Evolutionary conservation across 2,113 vertebrate genomes (phyloP).

Genomic region (Tiliqua scincoides): DNA sequence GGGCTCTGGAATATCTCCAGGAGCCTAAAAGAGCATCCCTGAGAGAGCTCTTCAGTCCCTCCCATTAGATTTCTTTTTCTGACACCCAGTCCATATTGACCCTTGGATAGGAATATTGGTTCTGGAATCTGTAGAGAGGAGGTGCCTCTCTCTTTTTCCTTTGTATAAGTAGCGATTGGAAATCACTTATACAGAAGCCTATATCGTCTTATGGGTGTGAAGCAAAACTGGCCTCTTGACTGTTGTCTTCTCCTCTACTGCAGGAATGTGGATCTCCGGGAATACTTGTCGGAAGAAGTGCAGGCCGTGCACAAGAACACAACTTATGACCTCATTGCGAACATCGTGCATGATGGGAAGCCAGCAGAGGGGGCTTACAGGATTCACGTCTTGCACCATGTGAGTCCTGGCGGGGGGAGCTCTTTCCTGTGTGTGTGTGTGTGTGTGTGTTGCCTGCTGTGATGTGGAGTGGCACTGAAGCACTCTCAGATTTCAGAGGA

Average conservation of each 20-base stretch:
- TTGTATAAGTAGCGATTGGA: background rate
- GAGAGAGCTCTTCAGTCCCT: background rate
- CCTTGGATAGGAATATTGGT: too few species aligned
- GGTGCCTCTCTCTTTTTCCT: too few species aligned
- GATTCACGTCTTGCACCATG: constrained; percentile 95
- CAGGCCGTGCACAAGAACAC: constrained; percentile 87
- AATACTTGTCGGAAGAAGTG: constrained; percentile 92
- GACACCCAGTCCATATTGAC: too few species aligned
- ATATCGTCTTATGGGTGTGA: too few species aligned
- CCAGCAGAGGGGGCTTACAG: constrained; percentile 92
- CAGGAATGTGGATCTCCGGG: constrained; percentile 86
- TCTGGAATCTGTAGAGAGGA: too few species aligned
- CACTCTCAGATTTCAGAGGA: too few species aligned
- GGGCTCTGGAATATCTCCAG: background rate
- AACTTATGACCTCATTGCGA: constrained; percentile 92
- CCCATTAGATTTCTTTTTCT: too few species aligned
- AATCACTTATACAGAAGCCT: background rate
- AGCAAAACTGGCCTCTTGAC: too few species aligned
- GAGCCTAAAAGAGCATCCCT: background rate
- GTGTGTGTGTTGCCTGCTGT: background rate
- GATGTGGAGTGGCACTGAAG: too few species aligned
- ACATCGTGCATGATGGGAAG: constrained; percentile 94
- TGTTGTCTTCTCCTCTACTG: background rate
- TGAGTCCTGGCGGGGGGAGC: constrained; percentile 65
- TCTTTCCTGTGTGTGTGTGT: background rate